Base-by-base conservation (phyloP, 2,113 vertebrate genomes). In the Chamaea fasciata region DNA sequence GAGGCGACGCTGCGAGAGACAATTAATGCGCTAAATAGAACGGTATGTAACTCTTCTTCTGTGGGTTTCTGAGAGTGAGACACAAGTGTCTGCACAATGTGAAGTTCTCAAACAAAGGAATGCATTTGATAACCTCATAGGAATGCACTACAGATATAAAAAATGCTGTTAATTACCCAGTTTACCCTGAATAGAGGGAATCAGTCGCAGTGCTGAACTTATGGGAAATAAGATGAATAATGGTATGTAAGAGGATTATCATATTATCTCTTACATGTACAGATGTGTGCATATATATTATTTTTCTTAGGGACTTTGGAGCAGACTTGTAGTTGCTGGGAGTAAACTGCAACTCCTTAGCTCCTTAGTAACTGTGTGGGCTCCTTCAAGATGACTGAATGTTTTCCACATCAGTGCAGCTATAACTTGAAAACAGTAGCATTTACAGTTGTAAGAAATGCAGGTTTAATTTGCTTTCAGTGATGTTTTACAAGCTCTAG, bases 1-100 rank as follows among this genome's bases (percentile, higher is more conserved):
- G 99, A 99, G 97, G 97, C 98, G 22, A 98, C 98, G 39, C 98
- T 99, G 53, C 98, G 98, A 87, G 98, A 99, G 96, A 98, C 98
- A 47, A 98, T 99, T 73, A 98, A 98, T 20, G 79, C 92, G 1
- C 98, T 99, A 49, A 99, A 99, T 65, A 92, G 96, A 73, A 95
- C 62, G 92, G 99, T 99, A 97, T 31, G 97, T 92, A 31, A 26
- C 53, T 74, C 74, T 65, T 41, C 74, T 41, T 93, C 30, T 47
- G 2, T 42, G 42, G 14, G 26, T 65, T 81, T 59, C 50, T 89
- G 65, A 46, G 76, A 82, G 46, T 46, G 85, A 64, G 78, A 56
- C 14, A 10, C 27, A 47, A 64, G 13, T 41, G 15, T 59, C 39
- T 81, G 44, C 56, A 50, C 42, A 70, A 60, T 50, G 24, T 5